Percentiles rank a stretch among this genome's conserved stretches.
Evolutionary conservation across 2,888 invertebrate species (phyloP).

Genomic region (Sericinus montela): DNA sequence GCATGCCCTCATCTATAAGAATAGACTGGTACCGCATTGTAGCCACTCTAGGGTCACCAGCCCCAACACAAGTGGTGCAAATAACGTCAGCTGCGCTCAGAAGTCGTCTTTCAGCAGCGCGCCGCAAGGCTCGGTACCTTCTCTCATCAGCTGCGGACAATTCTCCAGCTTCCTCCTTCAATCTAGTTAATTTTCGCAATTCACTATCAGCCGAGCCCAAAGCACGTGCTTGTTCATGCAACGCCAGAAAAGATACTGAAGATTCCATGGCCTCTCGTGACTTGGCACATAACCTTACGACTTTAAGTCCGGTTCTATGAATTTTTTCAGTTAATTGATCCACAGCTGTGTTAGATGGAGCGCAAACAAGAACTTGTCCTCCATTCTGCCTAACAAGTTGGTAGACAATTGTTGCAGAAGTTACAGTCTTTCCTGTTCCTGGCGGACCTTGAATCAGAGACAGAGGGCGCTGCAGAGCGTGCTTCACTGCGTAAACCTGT

Average conservation of each 20-base stretch:
- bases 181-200: constrained; percentile 94
- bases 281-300: constrained; percentile 97
- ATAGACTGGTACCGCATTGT: constrained; percentile 97
- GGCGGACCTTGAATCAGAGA: constrained; percentile 98
- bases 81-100: constrained; percentile 98
- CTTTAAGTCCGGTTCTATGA: constrained; percentile 96
- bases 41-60: constrained; percentile 96
- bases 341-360: constrained; percentile 99
- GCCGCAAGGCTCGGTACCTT: constrained; percentile 93
- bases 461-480: constrained; percentile 96
- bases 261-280: constrained; percentile 99
- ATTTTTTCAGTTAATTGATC: constrained; percentile 99
- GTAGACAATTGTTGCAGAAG: constrained; percentile 99
- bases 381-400: constrained; percentile 97
- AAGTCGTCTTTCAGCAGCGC: constrained; percentile 93
- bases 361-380: constrained; percentile 97
- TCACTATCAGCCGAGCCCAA: constrained; percentile 94
- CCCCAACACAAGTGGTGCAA: constrained; percentile 99
- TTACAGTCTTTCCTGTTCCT: constrained; percentile 99
- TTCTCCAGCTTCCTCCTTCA: constrained; percentile 99
- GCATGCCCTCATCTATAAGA: constrained; percentile 98
- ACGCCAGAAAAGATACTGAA: constrained; percentile 95
- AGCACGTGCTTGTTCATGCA: constrained; percentile 98
- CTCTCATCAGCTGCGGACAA: constrained; percentile 97
- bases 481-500: constrained; percentile 98